A percentile compares a stretch with the other conserved stretches of the same genome.
These are phyloP conservation scores for Zalophus californianus DNA, from an alignment of 2,797 vertebrate species.

Conservation along the genomic window DNA sequence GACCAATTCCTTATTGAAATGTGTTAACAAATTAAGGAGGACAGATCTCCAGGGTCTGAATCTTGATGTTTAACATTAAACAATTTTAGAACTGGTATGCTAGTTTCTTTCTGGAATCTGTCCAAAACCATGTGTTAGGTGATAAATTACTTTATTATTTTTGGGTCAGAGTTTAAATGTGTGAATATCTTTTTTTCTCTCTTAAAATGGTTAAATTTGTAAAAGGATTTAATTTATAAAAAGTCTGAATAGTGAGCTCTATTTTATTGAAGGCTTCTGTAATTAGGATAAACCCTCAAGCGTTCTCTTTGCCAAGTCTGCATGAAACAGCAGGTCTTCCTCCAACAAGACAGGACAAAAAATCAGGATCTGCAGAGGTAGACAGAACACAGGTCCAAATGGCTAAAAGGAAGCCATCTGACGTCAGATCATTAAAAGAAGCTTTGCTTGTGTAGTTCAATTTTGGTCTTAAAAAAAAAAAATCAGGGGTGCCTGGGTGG, in stretches of 20 bases:
- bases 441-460: neutral
- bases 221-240: neutral
- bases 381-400: neutral
- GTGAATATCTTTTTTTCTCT: neutral
- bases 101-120: neutral
- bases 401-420: neutral
- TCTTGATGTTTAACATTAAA: conserved; percentile 14
- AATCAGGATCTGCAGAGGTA: conserved; percentile 1
- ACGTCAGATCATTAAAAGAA: neutral
- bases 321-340: conserved; percentile 42
- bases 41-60: neutral
- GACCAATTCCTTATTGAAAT: neutral
- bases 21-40: conserved; percentile 40
- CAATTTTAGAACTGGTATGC: neutral
- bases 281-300: neutral
- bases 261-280: neutral
- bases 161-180: neutral
- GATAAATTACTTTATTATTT: conserved; percentile 35
- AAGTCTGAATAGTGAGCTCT: neutral
- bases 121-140: neutral
- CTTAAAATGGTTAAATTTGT: neutral
- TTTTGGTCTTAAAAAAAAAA: neutral
- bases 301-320: neutral
- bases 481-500: neutral
- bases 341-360: conserved; percentile 45